These are phyloP conservation scores for Copsychus sechellarum DNA, from an alignment of 2,113 vertebrate species.

Conservation along the genomic window DNA sequence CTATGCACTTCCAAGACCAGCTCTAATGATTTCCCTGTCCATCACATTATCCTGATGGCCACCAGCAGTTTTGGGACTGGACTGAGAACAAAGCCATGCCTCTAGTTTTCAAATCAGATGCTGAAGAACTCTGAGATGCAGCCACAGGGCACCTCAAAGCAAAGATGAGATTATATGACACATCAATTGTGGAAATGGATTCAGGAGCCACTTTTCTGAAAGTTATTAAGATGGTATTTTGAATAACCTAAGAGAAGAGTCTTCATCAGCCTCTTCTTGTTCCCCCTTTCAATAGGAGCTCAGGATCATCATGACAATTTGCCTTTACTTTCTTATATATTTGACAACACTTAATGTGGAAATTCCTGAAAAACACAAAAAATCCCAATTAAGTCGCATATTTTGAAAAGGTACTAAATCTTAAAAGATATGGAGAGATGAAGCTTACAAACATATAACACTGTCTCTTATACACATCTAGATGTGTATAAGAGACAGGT, in stretches of 20 bases:
- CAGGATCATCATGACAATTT: not conserved
- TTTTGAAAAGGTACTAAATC: not conserved
- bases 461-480: no score
- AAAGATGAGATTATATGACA: not conserved
- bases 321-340: not conserved
- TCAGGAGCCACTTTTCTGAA: not conserved
- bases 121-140: not conserved
- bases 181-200: not conserved
- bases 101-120: not conserved
- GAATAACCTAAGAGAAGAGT: not conserved
- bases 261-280: not conserved
- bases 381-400: not conserved
- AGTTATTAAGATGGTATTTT: not conserved
- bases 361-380: not conserved
- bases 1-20: not conserved
- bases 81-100: not conserved
- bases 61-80: not conserved
- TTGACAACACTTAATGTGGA: not conserved
- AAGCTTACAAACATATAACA: not conserved
- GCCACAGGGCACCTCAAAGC: not conserved
- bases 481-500: no score
- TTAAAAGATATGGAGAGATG: not conserved
- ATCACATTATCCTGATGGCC: rapidly evolving
- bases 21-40: not conserved
- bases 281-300: not conserved